Evolutionary conservation across 2,888 invertebrate genomes (phyloP), one percentile per base, ranked within the genome.

Genomic region (Trichacis sp.): DNA sequence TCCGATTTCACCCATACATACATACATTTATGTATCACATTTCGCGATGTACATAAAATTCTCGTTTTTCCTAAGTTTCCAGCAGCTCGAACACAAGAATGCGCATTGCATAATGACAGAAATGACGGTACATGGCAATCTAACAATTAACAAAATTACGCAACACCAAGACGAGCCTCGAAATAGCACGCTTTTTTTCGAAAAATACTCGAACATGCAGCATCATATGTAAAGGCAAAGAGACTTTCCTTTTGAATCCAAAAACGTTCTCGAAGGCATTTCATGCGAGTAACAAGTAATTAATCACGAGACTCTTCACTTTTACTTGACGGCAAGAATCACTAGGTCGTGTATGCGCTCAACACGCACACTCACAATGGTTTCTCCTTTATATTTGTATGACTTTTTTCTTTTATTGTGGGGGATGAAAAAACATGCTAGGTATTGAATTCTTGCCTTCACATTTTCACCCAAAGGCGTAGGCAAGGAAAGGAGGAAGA

Each of bases 231-330:
- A n/a, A 33, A 33, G n/a, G 33, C n/a, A 6, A 33, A 6, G 8
- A 11, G n/a, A 33, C 11, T 5, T 33, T 33, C 33, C n/a, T 33
- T 33, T 33, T n/a, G n/a, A 33, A 2, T 33, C 33, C 33, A n/a
- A 33, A 33, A 33, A 33, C n/a, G 33, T 40, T 40, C 12, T 40
- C 15, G 2, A n/a, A 5, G 12, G 40, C 40, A 15, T 15, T 40
- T 12, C 14, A 15, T 12, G n/a, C 40, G 40, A 40, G 12, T 40
- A 40, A 15, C 40, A 8, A 24, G 46, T 8, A 20, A 46, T 19
- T 46, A 46, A 46, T 46, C 29, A 24, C 46, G 46, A 29, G 24
- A n/a, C 29, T 46, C 19, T 43, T 46, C 9, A 46, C 46, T 46
- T 46, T 46, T 46, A 46, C 46, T 14, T 14, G 46, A 46, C 18